Conservation (phyloP, 2,113 vertebrate genomes). For the Tragelaphus scriptus region DNA sequence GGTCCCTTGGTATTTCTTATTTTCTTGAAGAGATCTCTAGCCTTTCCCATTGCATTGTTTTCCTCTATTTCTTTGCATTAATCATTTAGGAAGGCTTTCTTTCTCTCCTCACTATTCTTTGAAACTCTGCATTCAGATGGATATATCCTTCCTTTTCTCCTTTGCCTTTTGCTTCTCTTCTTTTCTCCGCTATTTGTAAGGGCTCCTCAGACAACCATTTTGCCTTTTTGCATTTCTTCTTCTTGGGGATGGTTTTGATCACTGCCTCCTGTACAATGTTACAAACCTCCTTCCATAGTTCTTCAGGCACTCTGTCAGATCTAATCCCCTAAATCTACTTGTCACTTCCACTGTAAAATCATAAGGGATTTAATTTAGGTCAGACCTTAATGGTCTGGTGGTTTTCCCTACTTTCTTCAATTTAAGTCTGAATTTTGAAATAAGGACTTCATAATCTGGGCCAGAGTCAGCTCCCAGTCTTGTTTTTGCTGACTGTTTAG, state of each 20-base stretch:
- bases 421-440: neutral
- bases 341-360: neutral
- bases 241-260: neutral
- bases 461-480: neutral
- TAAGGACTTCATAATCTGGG: neutral
- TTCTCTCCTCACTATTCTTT: rapidly evolving
- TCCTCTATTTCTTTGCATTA: neutral
- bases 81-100: neutral
- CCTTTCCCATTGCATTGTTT: neutral
- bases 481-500: neutral
- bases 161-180: neutral
- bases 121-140: neutral
- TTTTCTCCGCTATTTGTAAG: neutral
- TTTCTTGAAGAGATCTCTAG: neutral
- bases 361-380: neutral
- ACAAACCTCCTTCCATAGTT: neutral
- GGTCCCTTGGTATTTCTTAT: neutral
- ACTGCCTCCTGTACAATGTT: neutral
- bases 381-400: neutral
- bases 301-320: neutral
- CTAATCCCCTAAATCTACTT: neutral
- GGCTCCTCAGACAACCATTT: neutral
- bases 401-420: neutral
- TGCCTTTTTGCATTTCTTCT: neutral
- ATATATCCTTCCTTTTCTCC: neutral